Conservation (phyloP, 2,797 vertebrate genomes). For the Helostoma temminkii region DNA sequence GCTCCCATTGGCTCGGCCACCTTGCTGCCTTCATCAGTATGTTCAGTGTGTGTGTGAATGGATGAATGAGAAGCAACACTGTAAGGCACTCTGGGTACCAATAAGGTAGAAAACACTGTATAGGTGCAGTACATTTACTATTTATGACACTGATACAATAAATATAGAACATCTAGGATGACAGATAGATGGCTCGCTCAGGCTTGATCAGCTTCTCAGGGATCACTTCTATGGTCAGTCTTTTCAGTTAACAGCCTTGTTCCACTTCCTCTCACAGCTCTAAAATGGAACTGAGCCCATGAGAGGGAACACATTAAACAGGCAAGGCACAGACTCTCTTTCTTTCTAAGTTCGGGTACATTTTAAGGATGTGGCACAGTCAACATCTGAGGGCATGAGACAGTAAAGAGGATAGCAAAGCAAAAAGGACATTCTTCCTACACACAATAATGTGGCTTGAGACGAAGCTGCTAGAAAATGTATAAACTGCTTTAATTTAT, state of each 20-base stretch:
- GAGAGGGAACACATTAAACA: constrained; percentile 44
- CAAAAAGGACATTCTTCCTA: too few relatives aligned
- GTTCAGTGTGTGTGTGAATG: too few relatives aligned
- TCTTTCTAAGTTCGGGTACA: constrained; percentile 24
- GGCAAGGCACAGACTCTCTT: constrained; percentile 34
- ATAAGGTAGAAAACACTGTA: too few relatives aligned
- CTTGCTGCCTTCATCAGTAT: too few relatives aligned
- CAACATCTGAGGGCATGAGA: neutral
- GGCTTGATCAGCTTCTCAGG: constrained; percentile 7
- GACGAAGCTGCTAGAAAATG: neutral
- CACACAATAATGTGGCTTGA: too few relatives aligned
- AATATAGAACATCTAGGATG: neutral
- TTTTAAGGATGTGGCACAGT: constrained; percentile 16
- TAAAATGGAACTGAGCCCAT: constrained; percentile 50
- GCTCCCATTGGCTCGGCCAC: too few relatives aligned
- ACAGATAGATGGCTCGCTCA: neutral
- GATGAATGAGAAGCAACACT: too few relatives aligned
- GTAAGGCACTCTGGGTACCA: too few relatives aligned
- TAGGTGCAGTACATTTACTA: too few relatives aligned
- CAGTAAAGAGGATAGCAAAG: too few relatives aligned
- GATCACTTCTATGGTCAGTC: constrained; percentile 14
- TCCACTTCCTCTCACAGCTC: constrained; percentile 35
- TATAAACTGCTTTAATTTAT: too few relatives aligned
- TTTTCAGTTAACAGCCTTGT: constrained; percentile 19
- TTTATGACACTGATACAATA: neutral